Conservation (phyloP, 2,888 invertebrate genomes). For the Resseliella maxima region DNA sequence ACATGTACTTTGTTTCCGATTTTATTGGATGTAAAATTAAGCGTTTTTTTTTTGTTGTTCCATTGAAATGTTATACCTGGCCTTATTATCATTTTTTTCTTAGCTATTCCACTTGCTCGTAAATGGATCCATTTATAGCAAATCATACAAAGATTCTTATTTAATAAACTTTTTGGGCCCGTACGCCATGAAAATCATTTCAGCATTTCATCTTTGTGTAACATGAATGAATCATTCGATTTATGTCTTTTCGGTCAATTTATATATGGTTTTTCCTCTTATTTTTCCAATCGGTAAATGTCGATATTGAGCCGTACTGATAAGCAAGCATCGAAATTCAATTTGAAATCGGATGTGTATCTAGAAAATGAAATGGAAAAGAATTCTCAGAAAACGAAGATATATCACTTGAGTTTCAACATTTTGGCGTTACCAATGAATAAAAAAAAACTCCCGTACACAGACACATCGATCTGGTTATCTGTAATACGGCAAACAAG, state of each 20-base stretch:
- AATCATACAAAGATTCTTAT: slow-evolving; percentile 6
- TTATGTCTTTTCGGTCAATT: slow-evolving; percentile 4
- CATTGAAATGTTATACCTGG: not conserved
- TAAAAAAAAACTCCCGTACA: not conserved
- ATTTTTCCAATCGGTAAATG: not conserved
- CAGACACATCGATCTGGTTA: not conserved
- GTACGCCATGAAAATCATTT: slow-evolving; percentile 40
- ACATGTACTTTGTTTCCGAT: not conserved
- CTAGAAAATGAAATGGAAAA: not conserved
- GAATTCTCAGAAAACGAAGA: not conserved
- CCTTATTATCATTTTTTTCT: not conserved
- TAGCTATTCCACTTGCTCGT: not conserved
- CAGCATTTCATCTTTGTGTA: not conserved
- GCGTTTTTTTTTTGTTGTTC: not conserved
- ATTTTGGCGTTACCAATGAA: not conserved
- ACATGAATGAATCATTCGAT: not conserved
- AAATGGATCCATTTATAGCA: not conserved
- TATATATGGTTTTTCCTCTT: too few species aligned
- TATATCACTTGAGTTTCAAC: slow-evolving; percentile 19
- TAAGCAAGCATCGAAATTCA: slow-evolving; percentile 3
- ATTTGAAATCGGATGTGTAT: not conserved
- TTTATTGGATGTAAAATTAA: not conserved
- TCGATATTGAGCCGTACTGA: not conserved
- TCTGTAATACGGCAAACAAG: not conserved
- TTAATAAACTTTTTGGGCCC: too few species aligned